Evolutionary conservation across 2,113 vertebrate species (phyloP), one percentile per base, ranked within the genome.

Genomic region (Callionymus lyra): DNA sequence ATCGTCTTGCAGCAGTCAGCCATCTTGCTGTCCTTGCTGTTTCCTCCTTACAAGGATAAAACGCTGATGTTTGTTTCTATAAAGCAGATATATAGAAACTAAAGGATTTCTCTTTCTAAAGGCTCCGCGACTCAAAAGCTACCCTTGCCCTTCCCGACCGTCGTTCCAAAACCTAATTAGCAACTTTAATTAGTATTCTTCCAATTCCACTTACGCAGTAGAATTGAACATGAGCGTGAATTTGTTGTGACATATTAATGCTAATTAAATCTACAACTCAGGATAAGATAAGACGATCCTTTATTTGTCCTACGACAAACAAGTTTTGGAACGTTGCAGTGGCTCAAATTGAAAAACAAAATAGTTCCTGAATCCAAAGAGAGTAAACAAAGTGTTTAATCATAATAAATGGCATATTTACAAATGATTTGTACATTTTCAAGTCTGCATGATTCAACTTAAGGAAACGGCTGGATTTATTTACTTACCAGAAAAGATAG

Each of bases 1-100:
- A 47, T 68, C 67, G 67, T 59, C 52, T 53, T 18, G 53, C 39
- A 66, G 53, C 60, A 76, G 71, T 66, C 72, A 61, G 73, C 66
- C 65, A 66, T 79, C 66, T 74, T 75, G 79, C 81, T 80, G 75
- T 67, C 70, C 67, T 81, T 79, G 78, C 69, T 59, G 52, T 74
- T 81, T 75, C 44, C 49, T 34, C 34, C 40, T 45, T 61, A 53
- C 40, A 13, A 18, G 40, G 38, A 53, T 58, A 47, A 84, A 82
- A 63, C 68, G 75, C 81, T 82, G 77, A 82, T 72, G 70, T 70
- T 72, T 71, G 58, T 76, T 61, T 46, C 63, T 54, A 34, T 58
- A 54, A 47, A 38, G 4, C 21, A 27, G 4, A 27, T 27, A 27
- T 8, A 27, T 27, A 4, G 21, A 27, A 27, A 27, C 21, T 5